Evolutionary conservation across 2,113 vertebrate species (phyloP).

Genomic region (Plecturocebus donacophilus): DNA sequence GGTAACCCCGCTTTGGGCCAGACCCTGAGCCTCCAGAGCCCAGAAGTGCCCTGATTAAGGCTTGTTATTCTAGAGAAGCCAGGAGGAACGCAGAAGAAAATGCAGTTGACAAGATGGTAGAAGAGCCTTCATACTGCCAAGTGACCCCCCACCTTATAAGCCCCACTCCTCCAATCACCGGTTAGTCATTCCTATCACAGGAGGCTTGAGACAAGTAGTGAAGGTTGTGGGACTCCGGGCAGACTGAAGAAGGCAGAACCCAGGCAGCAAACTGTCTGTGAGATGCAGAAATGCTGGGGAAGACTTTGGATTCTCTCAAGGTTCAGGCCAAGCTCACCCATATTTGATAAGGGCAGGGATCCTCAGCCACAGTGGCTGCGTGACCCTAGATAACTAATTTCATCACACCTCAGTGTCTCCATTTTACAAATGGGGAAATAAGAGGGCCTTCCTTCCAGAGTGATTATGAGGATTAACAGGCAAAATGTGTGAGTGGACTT

Average conservation of each 20-base stretch:
- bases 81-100: neutral
- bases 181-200: neutral
- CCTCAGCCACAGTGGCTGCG: neutral
- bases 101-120: neutral
- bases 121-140: neutral
- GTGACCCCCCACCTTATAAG: neutral
- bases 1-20: neutral
- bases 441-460: neutral
- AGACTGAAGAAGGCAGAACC: neutral
- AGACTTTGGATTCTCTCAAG: neutral
- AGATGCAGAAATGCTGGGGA: neutral
- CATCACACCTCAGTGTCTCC: neutral
- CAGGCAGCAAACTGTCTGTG: neutral
- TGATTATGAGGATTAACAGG: neutral
- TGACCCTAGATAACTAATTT: neutral
- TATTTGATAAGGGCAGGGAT: neutral
- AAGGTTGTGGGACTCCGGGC: neutral
- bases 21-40: neutral
- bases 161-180: neutral
- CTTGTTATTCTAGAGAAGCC: neutral
- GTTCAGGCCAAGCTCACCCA: neutral
- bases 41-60: neutral
- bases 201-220: neutral
- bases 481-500: slow-evolving; percentile 27
- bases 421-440: neutral